Evolutionary conservation across 2,797 vertebrate species (phyloP).

Genomic region (Echiichthys vipera): DNA sequence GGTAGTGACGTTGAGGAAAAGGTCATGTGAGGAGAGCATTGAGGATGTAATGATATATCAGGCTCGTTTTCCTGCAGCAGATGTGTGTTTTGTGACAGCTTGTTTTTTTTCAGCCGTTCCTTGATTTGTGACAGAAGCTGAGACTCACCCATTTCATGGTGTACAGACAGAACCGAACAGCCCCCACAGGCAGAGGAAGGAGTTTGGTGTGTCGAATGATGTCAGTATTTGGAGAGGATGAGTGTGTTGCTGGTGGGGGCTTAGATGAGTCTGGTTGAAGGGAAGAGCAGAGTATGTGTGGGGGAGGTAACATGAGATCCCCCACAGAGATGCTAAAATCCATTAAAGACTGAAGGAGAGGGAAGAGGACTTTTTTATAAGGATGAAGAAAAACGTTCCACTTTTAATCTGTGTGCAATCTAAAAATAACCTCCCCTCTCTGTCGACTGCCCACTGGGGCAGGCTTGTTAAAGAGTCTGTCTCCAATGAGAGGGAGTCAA

Average conservation of each 20-base stretch:
- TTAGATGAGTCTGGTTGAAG: conserved; percentile 62
- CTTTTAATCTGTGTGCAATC: conserved; percentile 78
- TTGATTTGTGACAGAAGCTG: conserved; percentile 67
- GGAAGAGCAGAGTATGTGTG: conserved; percentile 63
- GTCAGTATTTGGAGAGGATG: conserved; percentile 81
- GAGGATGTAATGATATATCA: conserved; percentile 70
- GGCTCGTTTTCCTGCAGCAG: conserved; percentile 66
- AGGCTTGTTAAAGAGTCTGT: conserved; percentile 83
- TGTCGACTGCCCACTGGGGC: conserved; percentile 80
- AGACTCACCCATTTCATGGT: conserved; percentile 62
- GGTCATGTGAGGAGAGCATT: conserved; percentile 69
- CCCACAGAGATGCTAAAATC: conserved; percentile 80
- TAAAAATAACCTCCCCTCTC: conserved; percentile 81
- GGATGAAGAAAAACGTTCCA: conserved; percentile 80
- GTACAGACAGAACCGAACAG: conserved; percentile 63
- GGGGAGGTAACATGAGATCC: conserved; percentile 76
- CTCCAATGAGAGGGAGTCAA: conserved; percentile 58
- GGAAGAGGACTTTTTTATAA: conserved; percentile 76
- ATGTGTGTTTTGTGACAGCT: conserved; percentile 72
- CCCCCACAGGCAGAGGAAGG: conserved; percentile 74
- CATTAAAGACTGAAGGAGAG: conserved; percentile 69
- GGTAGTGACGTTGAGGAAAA: conserved; percentile 43
- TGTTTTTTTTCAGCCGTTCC: conserved; percentile 59
- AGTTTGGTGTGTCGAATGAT: conserved; percentile 76
- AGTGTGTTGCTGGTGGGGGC: conserved; percentile 57